These are phyloP conservation scores for Drosophila obscura DNA, from an alignment of 1,140 invertebrate species.

Conservation along the genomic window DNA sequence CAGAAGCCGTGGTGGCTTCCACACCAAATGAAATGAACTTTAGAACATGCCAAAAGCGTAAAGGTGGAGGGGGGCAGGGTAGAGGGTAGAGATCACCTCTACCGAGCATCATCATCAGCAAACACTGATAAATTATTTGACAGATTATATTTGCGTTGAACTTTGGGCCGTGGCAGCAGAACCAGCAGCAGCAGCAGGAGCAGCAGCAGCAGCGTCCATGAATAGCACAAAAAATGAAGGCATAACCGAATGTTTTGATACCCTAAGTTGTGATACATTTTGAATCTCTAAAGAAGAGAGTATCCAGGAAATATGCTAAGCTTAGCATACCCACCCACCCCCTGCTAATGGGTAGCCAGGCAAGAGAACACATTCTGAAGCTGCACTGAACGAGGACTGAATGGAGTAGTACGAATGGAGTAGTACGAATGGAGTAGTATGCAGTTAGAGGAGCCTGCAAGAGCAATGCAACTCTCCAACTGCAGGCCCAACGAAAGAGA, in stretches of 20 bases:
- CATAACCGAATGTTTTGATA: too few relatives aligned
- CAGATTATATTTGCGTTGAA: conserved; percentile 82
- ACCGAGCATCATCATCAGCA: conserved; percentile 56
- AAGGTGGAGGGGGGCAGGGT: background rate
- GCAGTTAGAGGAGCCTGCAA: background rate
- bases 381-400: conserved; percentile 1
- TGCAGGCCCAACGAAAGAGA: too few relatives aligned
- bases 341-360: background rate
- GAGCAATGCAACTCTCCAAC: background rate
- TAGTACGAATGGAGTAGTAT: background rate
- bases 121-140: conserved; percentile 81
- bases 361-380: conserved; percentile 57
- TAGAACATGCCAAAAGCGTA: conserved; percentile 15
- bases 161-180: conserved; percentile 43
- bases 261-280: too few relatives aligned
- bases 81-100: background rate
- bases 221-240: conserved; percentile 7
- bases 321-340: too few relatives aligned
- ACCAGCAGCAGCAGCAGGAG: too few relatives aligned
- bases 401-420: conserved; percentile 3
- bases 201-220: conserved; percentile 32
- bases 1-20: conserved; percentile 27
- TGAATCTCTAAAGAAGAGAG: too few relatives aligned
- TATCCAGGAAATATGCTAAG: too few relatives aligned
- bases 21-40: conserved; percentile 20